phyloP scores from a whole-genome alignment of 2,797 vertebrate species.

The Denticeps clupeoides region DNA sequence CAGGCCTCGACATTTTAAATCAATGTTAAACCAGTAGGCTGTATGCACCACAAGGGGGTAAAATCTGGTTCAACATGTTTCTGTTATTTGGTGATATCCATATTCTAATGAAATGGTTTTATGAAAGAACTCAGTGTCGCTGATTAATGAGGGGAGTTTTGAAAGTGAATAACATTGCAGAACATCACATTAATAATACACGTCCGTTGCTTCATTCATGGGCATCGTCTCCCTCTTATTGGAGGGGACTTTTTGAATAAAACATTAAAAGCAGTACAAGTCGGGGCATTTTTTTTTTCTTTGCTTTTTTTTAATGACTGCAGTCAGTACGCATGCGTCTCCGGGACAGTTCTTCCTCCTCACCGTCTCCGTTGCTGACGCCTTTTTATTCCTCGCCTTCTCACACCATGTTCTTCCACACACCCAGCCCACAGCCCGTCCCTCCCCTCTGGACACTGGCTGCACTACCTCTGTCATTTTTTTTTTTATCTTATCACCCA shows the following conservation, averaged over 20 bases:
- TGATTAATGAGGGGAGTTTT: background rate
- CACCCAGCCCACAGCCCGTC: constrained; percentile 18
- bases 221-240: constrained; percentile 23
- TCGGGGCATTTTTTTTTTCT: constrained; percentile 27
- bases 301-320: constrained; percentile 36
- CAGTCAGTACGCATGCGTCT: constrained; percentile 38
- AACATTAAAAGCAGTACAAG: constrained; percentile 42
- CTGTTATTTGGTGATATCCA: no score
- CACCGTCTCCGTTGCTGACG: constrained; percentile 1
- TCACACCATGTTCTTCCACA: constrained; percentile 10
- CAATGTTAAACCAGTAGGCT: no score
- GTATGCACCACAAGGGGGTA: no score
- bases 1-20: no score
- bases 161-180: background rate
- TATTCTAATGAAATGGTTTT: no score
- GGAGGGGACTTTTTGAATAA: constrained; percentile 40
- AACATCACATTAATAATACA: background rate
- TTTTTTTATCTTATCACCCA: constrained; percentile 24
- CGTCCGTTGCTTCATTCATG: constrained; percentile 26
- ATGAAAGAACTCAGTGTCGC: no score
- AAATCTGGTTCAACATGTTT: no score
- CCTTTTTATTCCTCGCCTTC: constrained; percentile 22
- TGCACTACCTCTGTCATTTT: constrained; percentile 43
- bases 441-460: constrained; percentile 36
- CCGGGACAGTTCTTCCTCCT: constrained; percentile 26